Evolutionary conservation across 64 coral and sea anemone species (phyloP).

Genomic region (Montipora foliosa): DNA sequence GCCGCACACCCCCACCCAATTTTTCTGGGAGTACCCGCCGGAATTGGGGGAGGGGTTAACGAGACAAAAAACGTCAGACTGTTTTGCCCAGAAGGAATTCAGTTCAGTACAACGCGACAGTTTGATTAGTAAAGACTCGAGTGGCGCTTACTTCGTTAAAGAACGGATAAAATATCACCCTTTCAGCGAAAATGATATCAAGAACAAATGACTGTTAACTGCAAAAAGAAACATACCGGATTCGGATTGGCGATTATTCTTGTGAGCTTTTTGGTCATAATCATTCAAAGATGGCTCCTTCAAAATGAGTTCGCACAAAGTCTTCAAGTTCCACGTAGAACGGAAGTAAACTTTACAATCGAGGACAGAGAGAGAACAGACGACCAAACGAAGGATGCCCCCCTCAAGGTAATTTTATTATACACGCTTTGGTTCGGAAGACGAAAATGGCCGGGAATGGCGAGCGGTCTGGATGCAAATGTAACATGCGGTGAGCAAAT

Average conservation of each 20-base stretch:
- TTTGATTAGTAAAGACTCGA: too few relatives aligned
- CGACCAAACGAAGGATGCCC: neutral
- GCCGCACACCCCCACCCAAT: too few relatives aligned
- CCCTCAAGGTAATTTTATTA: neutral
- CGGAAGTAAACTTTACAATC: neutral
- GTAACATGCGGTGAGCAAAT: neutral
- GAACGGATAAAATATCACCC: too few relatives aligned
- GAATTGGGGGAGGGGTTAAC: too few relatives aligned
- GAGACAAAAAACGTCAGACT: too few relatives aligned
- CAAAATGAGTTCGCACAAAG: neutral
- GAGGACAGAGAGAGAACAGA: neutral
- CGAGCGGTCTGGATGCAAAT: neutral
- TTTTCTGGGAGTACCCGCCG: too few relatives aligned
- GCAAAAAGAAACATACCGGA: too few relatives aligned
- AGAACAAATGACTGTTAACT: too few relatives aligned
- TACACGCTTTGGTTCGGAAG: neutral
- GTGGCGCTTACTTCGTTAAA: too few relatives aligned
- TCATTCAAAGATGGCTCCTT: neutral
- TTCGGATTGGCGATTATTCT: neutral
- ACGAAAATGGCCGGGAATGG: neutral
- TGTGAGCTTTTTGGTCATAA: neutral
- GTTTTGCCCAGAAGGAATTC: too few relatives aligned
- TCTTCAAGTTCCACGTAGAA: neutral
- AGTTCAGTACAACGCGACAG: too few relatives aligned
- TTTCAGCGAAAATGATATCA: too few relatives aligned